Conservation (phyloP, 2,797 vertebrate genomes). For the Lagorchestes hirsutus region DNA sequence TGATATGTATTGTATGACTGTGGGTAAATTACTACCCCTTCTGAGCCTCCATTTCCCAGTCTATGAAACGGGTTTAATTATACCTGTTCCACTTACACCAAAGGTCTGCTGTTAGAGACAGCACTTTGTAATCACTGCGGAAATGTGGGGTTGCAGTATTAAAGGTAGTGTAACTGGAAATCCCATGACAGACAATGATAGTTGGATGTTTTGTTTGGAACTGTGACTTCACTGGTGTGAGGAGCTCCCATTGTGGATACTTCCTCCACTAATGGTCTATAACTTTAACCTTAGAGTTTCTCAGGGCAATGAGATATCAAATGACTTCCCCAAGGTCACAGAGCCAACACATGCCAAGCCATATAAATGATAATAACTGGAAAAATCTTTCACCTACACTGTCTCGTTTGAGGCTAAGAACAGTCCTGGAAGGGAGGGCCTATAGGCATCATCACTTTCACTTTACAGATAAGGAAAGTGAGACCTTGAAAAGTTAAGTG, state of each 20-base stretch:
- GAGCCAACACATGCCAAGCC: background rate
- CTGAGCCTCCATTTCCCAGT: background rate
- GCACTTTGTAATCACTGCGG: background rate
- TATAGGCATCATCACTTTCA: background rate
- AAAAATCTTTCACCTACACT: background rate
- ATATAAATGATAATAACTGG: background rate
- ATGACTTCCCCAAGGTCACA: background rate
- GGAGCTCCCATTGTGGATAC: background rate
- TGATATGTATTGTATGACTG: background rate
- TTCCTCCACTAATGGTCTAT: background rate
- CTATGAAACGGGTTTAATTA: background rate
- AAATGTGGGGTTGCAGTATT: background rate
- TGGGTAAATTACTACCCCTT: too few species aligned
- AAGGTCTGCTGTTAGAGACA: rapidly evolving
- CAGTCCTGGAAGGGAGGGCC: background rate
- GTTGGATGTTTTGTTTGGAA: background rate
- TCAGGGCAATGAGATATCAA: background rate
- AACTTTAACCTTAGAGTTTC: background rate
- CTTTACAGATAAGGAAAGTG: background rate
- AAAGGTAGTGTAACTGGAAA: background rate
- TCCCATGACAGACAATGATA: background rate
- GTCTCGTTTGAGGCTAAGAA: background rate
- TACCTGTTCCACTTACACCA: background rate
- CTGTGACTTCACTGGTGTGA: background rate
- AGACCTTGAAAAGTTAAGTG: background rate